phyloP scores from a whole-genome alignment of 2,113 vertebrate species.

The Ciconia boyciana region DNA sequence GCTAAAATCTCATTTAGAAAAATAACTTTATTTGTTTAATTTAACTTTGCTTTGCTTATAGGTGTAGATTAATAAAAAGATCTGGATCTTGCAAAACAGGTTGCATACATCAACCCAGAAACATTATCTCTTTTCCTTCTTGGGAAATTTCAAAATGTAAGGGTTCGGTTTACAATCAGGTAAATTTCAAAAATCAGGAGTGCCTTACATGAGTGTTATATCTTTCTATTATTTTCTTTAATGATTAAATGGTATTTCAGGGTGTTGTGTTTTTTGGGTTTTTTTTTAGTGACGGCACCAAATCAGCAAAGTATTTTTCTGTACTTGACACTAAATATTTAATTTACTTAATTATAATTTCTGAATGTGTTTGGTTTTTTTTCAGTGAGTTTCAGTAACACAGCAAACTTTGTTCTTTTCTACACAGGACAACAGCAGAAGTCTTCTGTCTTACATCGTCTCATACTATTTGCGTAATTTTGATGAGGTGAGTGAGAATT shows the following conservation, averaged over 20 bases:
- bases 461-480: slow-evolving; percentile 93
- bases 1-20: background rate
- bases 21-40: background rate
- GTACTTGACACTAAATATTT: background rate
- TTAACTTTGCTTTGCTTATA: background rate
- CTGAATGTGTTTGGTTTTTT: background rate
- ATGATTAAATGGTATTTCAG: background rate
- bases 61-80: background rate
- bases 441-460: slow-evolving; percentile 91
- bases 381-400: background rate
- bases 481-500: slow-evolving; percentile 86
- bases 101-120: background rate
- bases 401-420: background rate
- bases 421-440: slow-evolving; percentile 89
- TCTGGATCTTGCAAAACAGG: background rate
- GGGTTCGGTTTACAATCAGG: background rate
- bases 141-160: background rate
- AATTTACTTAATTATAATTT: background rate
- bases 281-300: background rate
- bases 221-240: background rate
- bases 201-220: background rate
- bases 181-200: background rate
- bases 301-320: background rate
- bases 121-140: background rate
- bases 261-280: background rate